Percentiles rank a stretch among this genome's conserved stretches.
These are phyloP conservation scores for Teleogryllus oceanicus DNA, from an alignment of 2,888 invertebrate species.

Conservation along the genomic window DNA sequence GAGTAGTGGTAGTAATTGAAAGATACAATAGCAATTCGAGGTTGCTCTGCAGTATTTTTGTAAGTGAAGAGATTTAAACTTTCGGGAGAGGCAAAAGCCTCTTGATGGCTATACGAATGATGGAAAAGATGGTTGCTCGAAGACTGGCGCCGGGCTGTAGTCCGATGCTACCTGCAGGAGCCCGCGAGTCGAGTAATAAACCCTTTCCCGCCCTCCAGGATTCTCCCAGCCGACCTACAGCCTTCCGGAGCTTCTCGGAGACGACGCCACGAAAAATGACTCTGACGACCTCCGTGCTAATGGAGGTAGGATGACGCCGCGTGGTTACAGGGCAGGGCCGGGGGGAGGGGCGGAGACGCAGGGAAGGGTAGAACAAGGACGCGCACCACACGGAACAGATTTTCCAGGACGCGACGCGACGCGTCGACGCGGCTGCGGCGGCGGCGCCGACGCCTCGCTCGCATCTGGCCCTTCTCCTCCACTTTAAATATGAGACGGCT, in stretches of 20 bases:
- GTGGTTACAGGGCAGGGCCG: not conserved
- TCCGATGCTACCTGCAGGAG: not conserved
- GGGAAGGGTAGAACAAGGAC: not conserved
- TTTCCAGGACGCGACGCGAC: too few relatives aligned
- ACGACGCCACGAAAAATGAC: not conserved
- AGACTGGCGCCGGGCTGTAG: too few relatives aligned
- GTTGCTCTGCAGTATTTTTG: too few relatives aligned
- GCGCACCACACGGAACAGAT: not conserved
- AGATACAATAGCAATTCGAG: too few relatives aligned
- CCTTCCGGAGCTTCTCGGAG: not conserved
- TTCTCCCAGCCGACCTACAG: too few relatives aligned
- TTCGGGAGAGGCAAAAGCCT: too few relatives aligned
- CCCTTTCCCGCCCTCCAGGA: not conserved
- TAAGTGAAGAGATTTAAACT: too few relatives aligned
- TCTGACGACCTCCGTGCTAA: not conserved
- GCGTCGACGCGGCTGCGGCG: not conserved
- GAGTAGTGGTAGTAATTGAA: too few relatives aligned
- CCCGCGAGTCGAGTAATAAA: not conserved
- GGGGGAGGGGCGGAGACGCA: conserved; percentile 20
- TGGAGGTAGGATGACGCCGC: conserved; percentile 18
- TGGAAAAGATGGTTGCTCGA: too few relatives aligned
- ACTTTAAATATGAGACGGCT: not conserved
- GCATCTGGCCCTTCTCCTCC: not conserved
- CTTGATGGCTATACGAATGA: too few relatives aligned
- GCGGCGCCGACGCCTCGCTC: not conserved